A percentile compares a stretch with the other conserved stretches of the same genome.
These are phyloP conservation scores for Rhabdophis nuchalis DNA, from an alignment of 2,797 vertebrate genomes.

Conservation along the genomic window DNA sequence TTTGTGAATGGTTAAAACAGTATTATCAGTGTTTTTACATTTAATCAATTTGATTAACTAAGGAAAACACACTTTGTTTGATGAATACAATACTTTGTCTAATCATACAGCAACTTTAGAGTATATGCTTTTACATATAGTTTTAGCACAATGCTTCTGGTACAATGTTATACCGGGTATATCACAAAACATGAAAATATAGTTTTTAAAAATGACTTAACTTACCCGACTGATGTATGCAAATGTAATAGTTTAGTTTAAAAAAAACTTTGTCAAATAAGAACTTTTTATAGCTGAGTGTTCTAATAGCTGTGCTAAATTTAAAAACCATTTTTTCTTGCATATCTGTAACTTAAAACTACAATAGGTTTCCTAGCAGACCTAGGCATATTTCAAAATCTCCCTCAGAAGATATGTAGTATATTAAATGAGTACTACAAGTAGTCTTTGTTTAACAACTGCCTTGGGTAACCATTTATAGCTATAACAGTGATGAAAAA, in stretches of 20 bases:
- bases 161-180: neutral
- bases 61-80: neutral
- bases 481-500: neutral
- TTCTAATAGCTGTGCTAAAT: neutral
- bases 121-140: neutral
- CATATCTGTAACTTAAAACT: neutral
- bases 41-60: neutral
- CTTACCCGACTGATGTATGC: neutral
- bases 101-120: neutral
- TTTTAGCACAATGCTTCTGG: neutral
- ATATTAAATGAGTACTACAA: neutral
- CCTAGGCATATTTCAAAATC: neutral
- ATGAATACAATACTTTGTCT: neutral
- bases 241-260: neutral
- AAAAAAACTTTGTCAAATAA: neutral
- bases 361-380: slow-evolving; percentile 1
- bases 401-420: neutral
- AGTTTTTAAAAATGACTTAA: neutral
- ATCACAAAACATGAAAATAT: neutral
- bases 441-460: neutral
- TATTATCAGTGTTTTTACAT: neutral
- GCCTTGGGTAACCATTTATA: neutral
- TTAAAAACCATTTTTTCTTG: rapidly evolving
- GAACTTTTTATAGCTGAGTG: neutral
- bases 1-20: neutral